Conservation (phyloP, 1,140 invertebrate species). For the Aleiodes sp. region DNA sequence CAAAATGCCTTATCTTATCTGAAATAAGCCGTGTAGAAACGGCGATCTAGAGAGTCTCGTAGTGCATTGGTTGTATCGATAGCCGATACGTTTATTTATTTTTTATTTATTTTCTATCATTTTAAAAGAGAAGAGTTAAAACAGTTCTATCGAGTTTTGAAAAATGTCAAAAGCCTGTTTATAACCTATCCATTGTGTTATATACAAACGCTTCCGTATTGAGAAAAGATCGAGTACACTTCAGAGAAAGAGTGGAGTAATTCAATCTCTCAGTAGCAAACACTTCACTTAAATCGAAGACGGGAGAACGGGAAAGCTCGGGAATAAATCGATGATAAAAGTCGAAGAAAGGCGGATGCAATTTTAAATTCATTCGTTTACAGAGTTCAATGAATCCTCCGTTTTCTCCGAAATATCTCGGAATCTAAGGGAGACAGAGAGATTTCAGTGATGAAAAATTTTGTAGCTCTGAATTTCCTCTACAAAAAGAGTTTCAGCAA, state of each 20-base stretch:
- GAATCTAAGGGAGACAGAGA: too few species aligned
- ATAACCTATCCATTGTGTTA: conserved; percentile 5
- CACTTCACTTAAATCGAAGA: background rate
- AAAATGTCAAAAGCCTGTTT: background rate
- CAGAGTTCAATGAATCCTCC: too few species aligned
- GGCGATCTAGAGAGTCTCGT: conserved; percentile 10
- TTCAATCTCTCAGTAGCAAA: background rate
- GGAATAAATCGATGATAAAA: too few species aligned
- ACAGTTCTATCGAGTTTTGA: background rate
- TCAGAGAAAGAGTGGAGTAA: background rate
- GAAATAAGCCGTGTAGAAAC: conserved; percentile 27
- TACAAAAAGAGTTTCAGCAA: too few species aligned
- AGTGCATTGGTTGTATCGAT: conserved; percentile 14
- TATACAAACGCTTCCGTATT: conserved; percentile 23
- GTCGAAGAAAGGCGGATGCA: too few species aligned
- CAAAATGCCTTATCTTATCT: conserved; percentile 30
- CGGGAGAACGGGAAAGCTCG: too few species aligned
- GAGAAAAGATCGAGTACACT: background rate
- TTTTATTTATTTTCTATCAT: conserved; percentile 25
- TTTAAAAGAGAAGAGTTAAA: conserved; percentile 20
- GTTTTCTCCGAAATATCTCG: too few species aligned
- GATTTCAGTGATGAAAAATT: too few species aligned
- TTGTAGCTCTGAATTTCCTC: too few species aligned
- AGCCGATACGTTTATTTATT: too few species aligned
- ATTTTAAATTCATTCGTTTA: too few species aligned